These are phyloP conservation scores for Neocrepidodera transversa DNA, from an alignment of 2,888 invertebrate genomes.

Conservation along the genomic window DNA sequence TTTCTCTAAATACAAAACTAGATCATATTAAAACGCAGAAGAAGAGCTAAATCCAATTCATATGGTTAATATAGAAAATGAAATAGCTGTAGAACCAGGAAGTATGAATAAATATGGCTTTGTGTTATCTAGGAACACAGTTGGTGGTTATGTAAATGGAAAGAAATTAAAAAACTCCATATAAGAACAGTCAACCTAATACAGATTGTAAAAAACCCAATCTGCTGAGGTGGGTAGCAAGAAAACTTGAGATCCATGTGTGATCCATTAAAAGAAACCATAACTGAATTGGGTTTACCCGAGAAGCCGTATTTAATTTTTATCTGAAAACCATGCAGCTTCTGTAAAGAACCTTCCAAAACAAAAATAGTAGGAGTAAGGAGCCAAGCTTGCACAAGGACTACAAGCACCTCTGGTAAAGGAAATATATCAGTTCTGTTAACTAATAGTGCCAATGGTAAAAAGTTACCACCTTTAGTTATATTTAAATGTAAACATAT, in stretches of 20 bases:
- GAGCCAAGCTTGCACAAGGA: conserved; percentile 9
- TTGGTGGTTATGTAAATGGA: too few relatives aligned
- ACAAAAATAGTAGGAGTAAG: conserved; percentile 5
- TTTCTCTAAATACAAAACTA: conserved; percentile 1
- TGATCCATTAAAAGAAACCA: not conserved
- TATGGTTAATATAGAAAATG: conserved; percentile 2
- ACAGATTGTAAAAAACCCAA: too few relatives aligned
- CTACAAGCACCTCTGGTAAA: conserved; percentile 14
- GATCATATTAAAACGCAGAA: conserved; percentile 2
- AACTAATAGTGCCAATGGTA: conserved; percentile 5
- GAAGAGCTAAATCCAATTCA: conserved; percentile 4
- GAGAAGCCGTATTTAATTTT: conserved; percentile 6
- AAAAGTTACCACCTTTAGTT: conserved; percentile 9
- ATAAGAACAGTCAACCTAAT: too few relatives aligned
- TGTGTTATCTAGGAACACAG: too few relatives aligned
- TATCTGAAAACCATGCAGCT: not conserved
- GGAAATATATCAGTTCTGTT: conserved; percentile 10
- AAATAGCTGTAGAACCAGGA: conserved; percentile 2
- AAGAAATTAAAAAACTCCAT: too few relatives aligned
- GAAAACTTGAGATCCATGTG: not conserved
- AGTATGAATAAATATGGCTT: not conserved
- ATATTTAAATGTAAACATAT: too few relatives aligned
- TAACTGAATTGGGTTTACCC: not conserved
- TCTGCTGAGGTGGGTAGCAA: too few relatives aligned
- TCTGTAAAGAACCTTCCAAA: conserved; percentile 12